Base-by-base conservation (phyloP, 2,888 invertebrate species). In the Eudasyphora cyanicolor region DNA sequence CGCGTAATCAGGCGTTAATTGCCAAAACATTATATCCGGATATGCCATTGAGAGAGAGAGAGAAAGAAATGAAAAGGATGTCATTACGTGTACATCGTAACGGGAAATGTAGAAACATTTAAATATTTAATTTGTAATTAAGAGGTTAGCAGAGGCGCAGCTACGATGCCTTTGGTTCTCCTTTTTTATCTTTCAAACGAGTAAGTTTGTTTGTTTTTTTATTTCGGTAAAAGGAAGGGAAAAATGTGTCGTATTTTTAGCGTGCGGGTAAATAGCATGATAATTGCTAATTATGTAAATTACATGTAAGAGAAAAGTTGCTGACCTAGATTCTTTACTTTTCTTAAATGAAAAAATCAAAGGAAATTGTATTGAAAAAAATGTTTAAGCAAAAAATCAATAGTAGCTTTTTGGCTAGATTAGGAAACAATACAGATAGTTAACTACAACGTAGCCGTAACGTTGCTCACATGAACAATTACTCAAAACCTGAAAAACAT, bases 61-160 rank as follows among this genome's bases (percentile, higher is more conserved):
- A 51, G 19, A 51, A 19, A 21, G 19, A 10, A 51, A 10, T n/a
- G 17, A 62, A 62, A 62, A 62, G 62, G 62, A 62, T 62, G 62
- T 62, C 62, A 62, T 62, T 62, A 62, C n/a, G n/a, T n/a, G n/a
- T n/a, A n/a, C 62, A 62, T 29, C 35, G 35, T 62, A 62, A 32
- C 17, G 62, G 32, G 17, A 29, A 62, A 32, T 62, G 62, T 62
- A 62, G 35, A 29, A 62, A 19, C 62, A 62, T 32, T 62, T 62
- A 32, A 62, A 62, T 62, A 62, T 62, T 62, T 62, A 62, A 62
- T 62, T 62, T 62, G 32, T 32, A 62, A 62, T 62, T 62, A 62
- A 62, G 62, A 62, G 29, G 32, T 62, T 62, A 35, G 32, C 32
- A 12, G 27, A 62, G 19, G 24, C 45, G n/a, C 2, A 14, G 2